A percentile compares a stretch with the other conserved stretches of the same genome.
Conservation (phyloP, 2,888 invertebrate genomes). For the Rhabditoides inermis region DNA sequence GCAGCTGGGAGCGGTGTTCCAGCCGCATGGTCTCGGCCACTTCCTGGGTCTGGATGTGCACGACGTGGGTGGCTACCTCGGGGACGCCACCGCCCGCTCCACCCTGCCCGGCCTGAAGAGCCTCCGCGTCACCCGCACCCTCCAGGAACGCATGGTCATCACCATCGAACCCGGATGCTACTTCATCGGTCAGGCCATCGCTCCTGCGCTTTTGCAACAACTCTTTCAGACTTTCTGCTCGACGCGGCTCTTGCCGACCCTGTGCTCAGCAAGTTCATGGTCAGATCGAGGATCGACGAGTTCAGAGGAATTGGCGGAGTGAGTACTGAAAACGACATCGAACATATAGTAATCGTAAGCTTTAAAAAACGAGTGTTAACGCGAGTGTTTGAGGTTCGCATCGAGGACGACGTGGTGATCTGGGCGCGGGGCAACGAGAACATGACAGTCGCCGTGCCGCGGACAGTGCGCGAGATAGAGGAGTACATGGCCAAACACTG, state of each 20-base stretch:
- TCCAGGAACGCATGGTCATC: conserved; percentile 69
- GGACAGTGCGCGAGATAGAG: no score
- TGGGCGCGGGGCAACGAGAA: conserved; percentile 77
- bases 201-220: no score
- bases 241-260: conserved; percentile 71
- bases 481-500: no score
- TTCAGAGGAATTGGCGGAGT: conserved; percentile 82
- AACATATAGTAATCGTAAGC: no score
- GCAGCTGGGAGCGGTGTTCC: conserved; percentile 78
- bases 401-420: conserved; percentile 88
- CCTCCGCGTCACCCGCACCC: conserved; percentile 71
- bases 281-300: conserved; percentile 65
- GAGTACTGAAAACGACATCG: no score
- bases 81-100: conserved; percentile 64
- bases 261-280: conserved; percentile 68
- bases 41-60: conserved; percentile 90
- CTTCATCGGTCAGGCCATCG: no score
- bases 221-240: conserved; percentile 63
- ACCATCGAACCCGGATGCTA: conserved; percentile 97
- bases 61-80: conserved; percentile 85
- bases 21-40: conserved; percentile 94
- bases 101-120: conserved; percentile 65
- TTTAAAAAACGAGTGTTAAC: no score
- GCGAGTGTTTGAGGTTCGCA: conserved; percentile 69
- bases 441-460: no score